Percentiles rank a stretch among this genome's conserved stretches.
Conservation (phyloP, 2,797 vertebrate species). For the Pipistrellus pipistrellus region DNA sequence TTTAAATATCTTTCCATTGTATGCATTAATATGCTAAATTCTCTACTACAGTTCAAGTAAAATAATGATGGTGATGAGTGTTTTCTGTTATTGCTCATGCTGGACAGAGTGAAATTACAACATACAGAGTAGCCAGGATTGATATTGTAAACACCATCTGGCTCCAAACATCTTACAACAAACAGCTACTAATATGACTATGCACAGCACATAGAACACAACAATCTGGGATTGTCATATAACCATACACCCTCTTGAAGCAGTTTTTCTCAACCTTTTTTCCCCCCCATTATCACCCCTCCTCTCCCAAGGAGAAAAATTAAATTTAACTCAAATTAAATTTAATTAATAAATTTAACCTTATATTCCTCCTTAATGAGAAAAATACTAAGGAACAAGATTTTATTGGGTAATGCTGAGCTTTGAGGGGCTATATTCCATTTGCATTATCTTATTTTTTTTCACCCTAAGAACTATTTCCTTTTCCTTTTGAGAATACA, state of each 20-base stretch:
- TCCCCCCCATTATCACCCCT: background rate
- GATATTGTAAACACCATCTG: constrained; percentile 25
- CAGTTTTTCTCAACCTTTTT: background rate
- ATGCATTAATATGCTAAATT: constrained; percentile 38
- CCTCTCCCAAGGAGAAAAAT: background rate
- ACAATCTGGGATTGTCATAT: background rate
- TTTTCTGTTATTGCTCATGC: constrained; percentile 29
- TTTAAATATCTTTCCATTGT: constrained; percentile 55
- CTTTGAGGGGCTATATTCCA: background rate
- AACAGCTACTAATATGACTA: background rate
- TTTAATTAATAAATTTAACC: constrained; percentile 1
- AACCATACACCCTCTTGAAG: background rate
- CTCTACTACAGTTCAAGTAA: constrained; percentile 18
- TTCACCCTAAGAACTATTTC: background rate
- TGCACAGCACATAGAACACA: background rate
- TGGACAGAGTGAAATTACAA: background rate
- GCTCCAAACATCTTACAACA: constrained; percentile 13
- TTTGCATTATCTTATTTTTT: background rate
- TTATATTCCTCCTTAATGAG: constrained; percentile 26
- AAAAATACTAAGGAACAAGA: background rate
- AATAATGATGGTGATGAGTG: background rate
- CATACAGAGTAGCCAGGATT: background rate
- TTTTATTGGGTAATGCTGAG: background rate
- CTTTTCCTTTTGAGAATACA: constrained; percentile 2
- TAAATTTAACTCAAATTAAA: background rate